These are phyloP conservation scores for Xanthorhoe designata DNA, from an alignment of 2,888 invertebrate species.

Conservation along the genomic window DNA sequence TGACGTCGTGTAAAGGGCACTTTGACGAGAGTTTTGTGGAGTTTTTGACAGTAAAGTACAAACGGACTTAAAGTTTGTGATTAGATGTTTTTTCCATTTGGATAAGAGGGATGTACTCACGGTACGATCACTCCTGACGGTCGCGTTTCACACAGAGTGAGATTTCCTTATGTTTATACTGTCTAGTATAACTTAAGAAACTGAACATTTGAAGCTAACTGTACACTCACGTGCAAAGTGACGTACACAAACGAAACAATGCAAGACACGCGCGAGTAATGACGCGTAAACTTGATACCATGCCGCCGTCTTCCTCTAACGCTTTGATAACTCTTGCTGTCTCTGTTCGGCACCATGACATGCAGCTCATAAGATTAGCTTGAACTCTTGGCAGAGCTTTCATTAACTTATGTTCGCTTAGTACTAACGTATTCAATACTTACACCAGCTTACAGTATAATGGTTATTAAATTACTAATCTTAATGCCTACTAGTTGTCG, in stretches of 20 bases:
- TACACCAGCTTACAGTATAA: too few relatives aligned
- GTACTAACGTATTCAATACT: neutral
- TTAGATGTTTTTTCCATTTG: too few relatives aligned
- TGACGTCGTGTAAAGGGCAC: too few relatives aligned
- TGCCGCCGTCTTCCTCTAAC: slow-evolving; percentile 36
- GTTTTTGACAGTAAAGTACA: too few relatives aligned
- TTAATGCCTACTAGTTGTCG: too few relatives aligned
- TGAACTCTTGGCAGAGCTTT: neutral
- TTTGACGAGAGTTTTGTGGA: too few relatives aligned
- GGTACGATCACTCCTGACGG: too few relatives aligned
- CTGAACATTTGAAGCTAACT: neutral
- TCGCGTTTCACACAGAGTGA: too few relatives aligned
- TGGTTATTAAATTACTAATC: too few relatives aligned
- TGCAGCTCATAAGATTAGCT: slow-evolving; percentile 6
- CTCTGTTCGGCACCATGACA: slow-evolving; percentile 33
- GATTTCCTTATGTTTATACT: too few relatives aligned
- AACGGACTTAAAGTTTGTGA: too few relatives aligned
- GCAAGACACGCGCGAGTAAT: slow-evolving; percentile 58
- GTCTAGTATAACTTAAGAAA: neutral
- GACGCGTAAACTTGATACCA: slow-evolving; percentile 67
- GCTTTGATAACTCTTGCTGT: slow-evolving; percentile 3
- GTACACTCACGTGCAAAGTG: slow-evolving; percentile 29
- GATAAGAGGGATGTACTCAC: too few relatives aligned
- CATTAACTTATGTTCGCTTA: neutral
- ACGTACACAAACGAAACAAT: slow-evolving; percentile 47